Evolutionary conservation across 2,797 vertebrate species (phyloP).

Genomic region (Tinamus major): DNA sequence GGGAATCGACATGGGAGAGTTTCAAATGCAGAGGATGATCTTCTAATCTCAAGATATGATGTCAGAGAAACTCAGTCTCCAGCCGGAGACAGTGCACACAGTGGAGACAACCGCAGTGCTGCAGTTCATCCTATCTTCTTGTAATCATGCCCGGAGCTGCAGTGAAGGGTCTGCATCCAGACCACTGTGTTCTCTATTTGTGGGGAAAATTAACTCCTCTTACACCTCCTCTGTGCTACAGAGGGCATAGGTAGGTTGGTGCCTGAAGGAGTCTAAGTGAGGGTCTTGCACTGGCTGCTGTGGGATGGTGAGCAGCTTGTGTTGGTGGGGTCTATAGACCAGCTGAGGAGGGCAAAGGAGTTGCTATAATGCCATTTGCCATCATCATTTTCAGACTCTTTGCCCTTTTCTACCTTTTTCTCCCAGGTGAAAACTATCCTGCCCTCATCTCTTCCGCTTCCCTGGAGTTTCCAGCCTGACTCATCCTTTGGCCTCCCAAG

Average conservation of each 20-base stretch:
- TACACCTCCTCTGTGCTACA: neutral
- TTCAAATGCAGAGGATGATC: neutral
- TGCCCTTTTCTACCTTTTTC: conserved; percentile 3
- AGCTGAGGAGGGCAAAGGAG: neutral
- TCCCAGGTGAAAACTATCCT: neutral
- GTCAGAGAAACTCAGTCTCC: neutral
- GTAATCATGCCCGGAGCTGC: accelerated
- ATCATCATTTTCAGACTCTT: neutral
- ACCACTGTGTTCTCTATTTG: neutral
- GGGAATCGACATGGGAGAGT: neutral
- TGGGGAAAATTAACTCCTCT: neutral
- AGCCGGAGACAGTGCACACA: neutral
- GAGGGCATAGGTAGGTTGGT: neutral
- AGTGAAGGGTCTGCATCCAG: neutral
- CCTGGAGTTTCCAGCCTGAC: conserved; percentile 34
- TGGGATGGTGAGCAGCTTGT: neutral
- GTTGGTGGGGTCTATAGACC: neutral
- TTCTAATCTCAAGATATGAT: neutral
- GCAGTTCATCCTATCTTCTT: neutral
- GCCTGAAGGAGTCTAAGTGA: neutral
- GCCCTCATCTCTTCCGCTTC: neutral
- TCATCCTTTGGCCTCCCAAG: neutral
- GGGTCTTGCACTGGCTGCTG: neutral
- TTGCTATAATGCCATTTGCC: neutral
- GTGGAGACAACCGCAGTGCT: neutral